phyloP scores from a whole-genome alignment of 1,140 invertebrate genomes.

The Temnothorax longispinosus region DNA sequence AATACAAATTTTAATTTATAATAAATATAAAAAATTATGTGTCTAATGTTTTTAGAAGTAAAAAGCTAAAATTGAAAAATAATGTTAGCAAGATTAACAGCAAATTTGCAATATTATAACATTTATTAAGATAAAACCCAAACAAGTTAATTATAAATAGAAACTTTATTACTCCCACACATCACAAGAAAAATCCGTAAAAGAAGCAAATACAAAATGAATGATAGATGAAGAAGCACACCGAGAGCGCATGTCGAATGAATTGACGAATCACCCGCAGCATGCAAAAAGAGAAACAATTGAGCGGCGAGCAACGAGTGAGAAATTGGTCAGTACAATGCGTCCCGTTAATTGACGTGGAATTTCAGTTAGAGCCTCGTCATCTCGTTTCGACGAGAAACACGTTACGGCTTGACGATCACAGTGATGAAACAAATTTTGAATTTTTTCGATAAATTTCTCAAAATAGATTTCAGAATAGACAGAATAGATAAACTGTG shows the following conservation, averaged over 20 bases:
- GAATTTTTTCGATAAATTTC: neutral
- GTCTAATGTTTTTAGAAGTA: neutral
- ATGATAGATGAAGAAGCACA: neutral
- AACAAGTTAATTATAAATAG: neutral
- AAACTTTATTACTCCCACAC: neutral
- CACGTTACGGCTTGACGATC: neutral
- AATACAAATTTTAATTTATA: neutral
- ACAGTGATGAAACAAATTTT: neutral
- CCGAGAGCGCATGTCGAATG: slow-evolving; percentile 31
- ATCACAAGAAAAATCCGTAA: neutral
- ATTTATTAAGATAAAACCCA: neutral
- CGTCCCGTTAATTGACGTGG: slow-evolving; percentile 66
- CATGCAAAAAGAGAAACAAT: slow-evolving; percentile 68
- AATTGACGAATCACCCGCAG: slow-evolving; percentile 63
- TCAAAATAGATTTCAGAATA: neutral
- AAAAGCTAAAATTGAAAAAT: neutral
- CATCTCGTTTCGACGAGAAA: slow-evolving; percentile 43
- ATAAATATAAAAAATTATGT: neutral
- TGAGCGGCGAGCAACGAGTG: slow-evolving; percentile 67
- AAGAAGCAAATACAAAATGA: neutral
- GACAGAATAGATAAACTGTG: neutral
- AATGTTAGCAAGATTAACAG: neutral
- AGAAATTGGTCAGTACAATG: slow-evolving; percentile 68
- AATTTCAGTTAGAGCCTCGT: slow-evolving; percentile 48
- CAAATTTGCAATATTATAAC: neutral